phyloP scores from a whole-genome alignment of 2,797 vertebrate species.

The Morus bassanus region DNA sequence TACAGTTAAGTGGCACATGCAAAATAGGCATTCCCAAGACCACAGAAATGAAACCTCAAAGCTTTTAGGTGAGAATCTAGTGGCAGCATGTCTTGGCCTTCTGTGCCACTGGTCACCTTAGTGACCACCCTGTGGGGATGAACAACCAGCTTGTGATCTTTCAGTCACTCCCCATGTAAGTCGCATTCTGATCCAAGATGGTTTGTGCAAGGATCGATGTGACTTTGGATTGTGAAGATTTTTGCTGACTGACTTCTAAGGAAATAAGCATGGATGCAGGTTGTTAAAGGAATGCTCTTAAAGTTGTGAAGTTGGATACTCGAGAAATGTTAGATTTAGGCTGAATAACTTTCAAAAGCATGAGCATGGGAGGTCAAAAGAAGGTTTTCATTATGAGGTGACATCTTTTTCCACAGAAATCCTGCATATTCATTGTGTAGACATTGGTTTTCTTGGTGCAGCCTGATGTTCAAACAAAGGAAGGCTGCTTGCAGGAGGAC shows the following conservation, averaged over 20 bases:
- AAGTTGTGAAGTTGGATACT: not conserved
- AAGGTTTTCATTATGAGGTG: not conserved
- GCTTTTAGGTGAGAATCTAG: not conserved
- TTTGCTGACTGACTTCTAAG: not conserved
- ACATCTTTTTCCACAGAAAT: not conserved
- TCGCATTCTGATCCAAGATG: not conserved
- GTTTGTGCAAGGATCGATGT: not conserved
- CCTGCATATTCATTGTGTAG: not conserved
- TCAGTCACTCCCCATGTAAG: not conserved
- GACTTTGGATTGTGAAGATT: not conserved
- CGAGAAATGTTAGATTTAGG: not conserved
- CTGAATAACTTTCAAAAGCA: not conserved
- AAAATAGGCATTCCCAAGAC: not conserved
- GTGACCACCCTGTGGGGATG: not conserved
- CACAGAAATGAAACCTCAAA: not conserved
- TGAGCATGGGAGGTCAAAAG: not conserved
- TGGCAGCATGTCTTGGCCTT: not conserved
- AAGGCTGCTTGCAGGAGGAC: not conserved
- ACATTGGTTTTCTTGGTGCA: not conserved
- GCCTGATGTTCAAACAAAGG: not conserved
- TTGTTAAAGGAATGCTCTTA: not conserved
- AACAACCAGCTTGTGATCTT: not conserved
- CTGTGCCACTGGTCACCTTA: not conserved
- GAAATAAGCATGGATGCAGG: not conserved
- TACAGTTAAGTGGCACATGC: not conserved